phyloP scores from a whole-genome alignment of 1,140 invertebrate species.

The Ephestia elutella region DNA sequence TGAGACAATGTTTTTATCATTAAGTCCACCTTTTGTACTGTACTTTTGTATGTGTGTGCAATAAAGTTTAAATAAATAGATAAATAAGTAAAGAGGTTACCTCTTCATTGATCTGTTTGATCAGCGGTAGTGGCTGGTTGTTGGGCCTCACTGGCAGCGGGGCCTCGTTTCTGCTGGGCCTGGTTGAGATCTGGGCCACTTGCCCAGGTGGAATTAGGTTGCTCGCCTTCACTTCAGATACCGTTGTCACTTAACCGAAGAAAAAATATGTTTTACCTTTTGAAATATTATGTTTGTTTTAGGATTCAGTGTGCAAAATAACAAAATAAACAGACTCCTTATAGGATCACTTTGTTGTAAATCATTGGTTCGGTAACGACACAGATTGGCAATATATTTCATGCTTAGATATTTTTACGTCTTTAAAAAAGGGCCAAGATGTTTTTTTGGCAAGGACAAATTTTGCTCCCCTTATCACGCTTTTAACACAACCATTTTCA shows the following conservation, averaged over 20 bases:
- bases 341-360: too few relatives aligned
- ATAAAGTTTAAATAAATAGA: too few relatives aligned
- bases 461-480: background rate
- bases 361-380: too few relatives aligned
- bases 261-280: background rate
- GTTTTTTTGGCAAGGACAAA: background rate
- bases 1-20: too few relatives aligned
- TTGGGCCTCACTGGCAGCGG: conserved; percentile 35
- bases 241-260: conserved; percentile 38
- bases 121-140: conserved; percentile 50
- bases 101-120: conserved; percentile 67
- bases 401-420: too few relatives aligned
- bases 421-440: too few relatives aligned
- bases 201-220: conserved; percentile 38
- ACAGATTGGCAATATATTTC: too few relatives aligned
- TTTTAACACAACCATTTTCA: background rate
- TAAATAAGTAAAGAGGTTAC: too few relatives aligned
- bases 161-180: conserved; percentile 22
- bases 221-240: conserved; percentile 58
- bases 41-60: too few relatives aligned
- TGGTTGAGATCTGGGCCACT: conserved; percentile 13
- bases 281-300: background rate
- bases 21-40: too few relatives aligned
- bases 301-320: too few relatives aligned
- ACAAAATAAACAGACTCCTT: too few relatives aligned